A percentile compares a stretch with the other conserved stretches of the same genome.
Conservation (phyloP, 2,113 vertebrate species). For the Cochlearius cochlearius region DNA sequence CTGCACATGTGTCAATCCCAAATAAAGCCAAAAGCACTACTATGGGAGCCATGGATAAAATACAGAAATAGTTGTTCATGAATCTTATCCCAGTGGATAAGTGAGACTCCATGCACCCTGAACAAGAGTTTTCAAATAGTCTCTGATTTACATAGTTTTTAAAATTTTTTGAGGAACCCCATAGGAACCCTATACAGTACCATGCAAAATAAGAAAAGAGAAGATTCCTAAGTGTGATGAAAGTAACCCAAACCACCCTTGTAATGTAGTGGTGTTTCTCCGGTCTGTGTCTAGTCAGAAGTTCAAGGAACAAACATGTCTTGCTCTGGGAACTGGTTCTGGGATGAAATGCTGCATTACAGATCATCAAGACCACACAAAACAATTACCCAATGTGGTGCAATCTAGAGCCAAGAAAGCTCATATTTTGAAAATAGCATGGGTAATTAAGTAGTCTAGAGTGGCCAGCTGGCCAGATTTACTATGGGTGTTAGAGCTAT, state of each 20-base stretch:
- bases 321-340: background rate
- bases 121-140: background rate
- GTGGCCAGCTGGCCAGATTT: background rate
- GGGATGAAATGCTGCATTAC: background rate
- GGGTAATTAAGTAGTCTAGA: background rate
- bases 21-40: background rate
- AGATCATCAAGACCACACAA: background rate
- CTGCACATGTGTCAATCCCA: background rate
- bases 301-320: background rate
- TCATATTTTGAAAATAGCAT: background rate
- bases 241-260: background rate
- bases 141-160: background rate
- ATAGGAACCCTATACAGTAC: background rate
- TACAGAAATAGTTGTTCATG: background rate
- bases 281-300: background rate
- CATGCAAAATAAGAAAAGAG: background rate
- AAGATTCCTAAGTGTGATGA: background rate
- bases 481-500: background rate
- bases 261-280: background rate
- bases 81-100: background rate
- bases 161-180: background rate
- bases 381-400: background rate
- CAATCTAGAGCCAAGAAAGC: background rate
- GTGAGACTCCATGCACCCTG: background rate
- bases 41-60: background rate